phyloP scores from a whole-genome alignment of 2,797 vertebrate genomes.

The Chanos chanos region DNA sequence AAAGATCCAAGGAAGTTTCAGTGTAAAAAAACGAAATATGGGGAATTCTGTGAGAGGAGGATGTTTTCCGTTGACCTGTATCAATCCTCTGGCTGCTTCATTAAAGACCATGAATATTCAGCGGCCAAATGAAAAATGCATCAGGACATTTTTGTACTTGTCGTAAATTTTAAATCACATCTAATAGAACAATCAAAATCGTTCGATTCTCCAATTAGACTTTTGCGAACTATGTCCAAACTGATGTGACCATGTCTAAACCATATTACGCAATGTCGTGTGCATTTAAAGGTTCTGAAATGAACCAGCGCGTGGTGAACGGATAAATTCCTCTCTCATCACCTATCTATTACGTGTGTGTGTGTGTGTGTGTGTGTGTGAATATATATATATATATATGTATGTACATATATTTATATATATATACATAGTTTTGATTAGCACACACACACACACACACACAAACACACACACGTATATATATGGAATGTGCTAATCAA shows the following conservation, averaged over 20 bases:
- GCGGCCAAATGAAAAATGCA: conserved; percentile 47
- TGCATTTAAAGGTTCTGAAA: too few species aligned
- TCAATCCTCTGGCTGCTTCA: conserved; percentile 52
- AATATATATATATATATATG: too few species aligned
- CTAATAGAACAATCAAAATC: conserved; percentile 48
- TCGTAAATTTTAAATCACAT: conserved; percentile 55
- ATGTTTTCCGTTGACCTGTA: conserved; percentile 47
- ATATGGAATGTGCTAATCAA: conserved; percentile 15
- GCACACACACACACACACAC: neutral
- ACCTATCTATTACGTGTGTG: too few species aligned
- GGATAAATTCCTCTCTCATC: too few species aligned
- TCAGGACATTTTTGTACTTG: conserved; percentile 29
- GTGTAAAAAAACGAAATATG: conserved; percentile 28
- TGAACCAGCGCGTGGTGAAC: too few species aligned
- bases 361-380: too few species aligned
- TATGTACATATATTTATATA: too few species aligned
- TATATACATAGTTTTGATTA: too few species aligned
- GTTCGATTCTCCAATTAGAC: conserved; percentile 36
- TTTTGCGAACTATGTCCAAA: neutral
- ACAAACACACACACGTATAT: conserved; percentile 16
- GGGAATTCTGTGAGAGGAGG: neutral
- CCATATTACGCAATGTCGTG: too few species aligned
- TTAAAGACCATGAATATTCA: conserved; percentile 36
- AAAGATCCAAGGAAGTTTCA: neutral
- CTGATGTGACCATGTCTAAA: too few species aligned